phyloP scores from a whole-genome alignment of 2,113 vertebrate genomes.

The Centropristis striata region DNA sequence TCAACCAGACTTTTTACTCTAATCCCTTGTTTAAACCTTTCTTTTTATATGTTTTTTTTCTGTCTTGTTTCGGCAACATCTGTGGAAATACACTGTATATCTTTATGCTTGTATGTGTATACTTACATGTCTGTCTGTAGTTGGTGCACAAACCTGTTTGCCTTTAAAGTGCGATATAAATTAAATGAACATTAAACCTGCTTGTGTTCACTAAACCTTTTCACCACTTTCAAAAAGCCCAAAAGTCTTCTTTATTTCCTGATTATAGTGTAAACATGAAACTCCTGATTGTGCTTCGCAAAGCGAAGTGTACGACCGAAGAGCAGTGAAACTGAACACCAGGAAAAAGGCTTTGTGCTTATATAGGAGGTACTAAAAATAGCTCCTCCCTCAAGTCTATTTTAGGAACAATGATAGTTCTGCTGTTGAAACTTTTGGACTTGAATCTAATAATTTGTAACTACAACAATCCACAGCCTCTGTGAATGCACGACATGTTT shows the following conservation, averaged over 20 bases:
- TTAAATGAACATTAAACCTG: background rate
- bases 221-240: background rate
- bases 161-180: too few species aligned
- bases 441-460: background rate
- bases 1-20: too few species aligned
- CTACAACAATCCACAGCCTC: background rate
- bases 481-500: background rate
- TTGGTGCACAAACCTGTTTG: too few species aligned
- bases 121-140: too few species aligned
- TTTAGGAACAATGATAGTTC: background rate
- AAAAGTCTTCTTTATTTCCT: background rate
- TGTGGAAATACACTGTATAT: too few species aligned
- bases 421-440: background rate
- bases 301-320: background rate
- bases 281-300: background rate
- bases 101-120: too few species aligned
- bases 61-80: too few species aligned
- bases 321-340: slow-evolving; percentile 8
- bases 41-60: too few species aligned
- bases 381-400: slow-evolving; percentile 36
- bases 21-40: too few species aligned
- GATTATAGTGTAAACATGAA: background rate
- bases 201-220: background rate
- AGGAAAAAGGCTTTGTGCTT: background rate
- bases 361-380: slow-evolving; percentile 47